phyloP scores from a whole-genome alignment of 1,140 invertebrate genomes.

The Platyura marginata region DNA sequence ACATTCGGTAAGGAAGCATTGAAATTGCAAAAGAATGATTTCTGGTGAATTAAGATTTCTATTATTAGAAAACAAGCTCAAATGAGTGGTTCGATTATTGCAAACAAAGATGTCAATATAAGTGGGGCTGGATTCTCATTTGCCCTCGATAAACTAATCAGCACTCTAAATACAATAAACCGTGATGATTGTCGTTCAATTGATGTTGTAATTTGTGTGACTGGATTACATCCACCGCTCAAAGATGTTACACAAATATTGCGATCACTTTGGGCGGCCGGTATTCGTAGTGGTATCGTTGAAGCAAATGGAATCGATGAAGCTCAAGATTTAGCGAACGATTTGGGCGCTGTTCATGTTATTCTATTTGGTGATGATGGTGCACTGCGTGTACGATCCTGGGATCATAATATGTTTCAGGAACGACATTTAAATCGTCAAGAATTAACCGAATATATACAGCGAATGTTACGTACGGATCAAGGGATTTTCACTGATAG shows the following conservation, averaged over 20 bases:
- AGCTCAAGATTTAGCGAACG: slow-evolving; percentile 41
- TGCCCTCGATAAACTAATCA: slow-evolving; percentile 48
- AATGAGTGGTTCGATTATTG: slow-evolving; percentile 17
- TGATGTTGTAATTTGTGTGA: slow-evolving; percentile 47
- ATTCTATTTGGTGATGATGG: slow-evolving; percentile 46
- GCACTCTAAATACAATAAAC: slow-evolving; percentile 25
- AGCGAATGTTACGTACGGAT: slow-evolving; percentile 21
- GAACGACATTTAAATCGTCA: slow-evolving; percentile 35
- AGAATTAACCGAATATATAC: slow-evolving; percentile 38
- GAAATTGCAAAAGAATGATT: no score
- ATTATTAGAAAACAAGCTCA: slow-evolving; percentile 11
- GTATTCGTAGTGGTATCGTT: slow-evolving; percentile 24
- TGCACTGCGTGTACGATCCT: slow-evolving; percentile 34
- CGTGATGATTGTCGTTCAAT: slow-evolving; percentile 24
- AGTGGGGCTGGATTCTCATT: slow-evolving; percentile 55
- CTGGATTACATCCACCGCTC: slow-evolving; percentile 30
- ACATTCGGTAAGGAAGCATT: slow-evolving; percentile 14
- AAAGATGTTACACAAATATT: slow-evolving; percentile 40
- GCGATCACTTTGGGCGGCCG: slow-evolving; percentile 24
- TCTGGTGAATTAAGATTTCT: background rate
- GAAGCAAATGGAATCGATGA: slow-evolving; percentile 36
- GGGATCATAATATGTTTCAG: slow-evolving; percentile 39
- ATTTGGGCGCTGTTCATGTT: slow-evolving; percentile 40
- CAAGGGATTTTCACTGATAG: slow-evolving; percentile 7
- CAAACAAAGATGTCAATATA: slow-evolving; percentile 20